Base-by-base conservation (phyloP, 2,797 vertebrate genomes). In the Halcyon badia region DNA sequence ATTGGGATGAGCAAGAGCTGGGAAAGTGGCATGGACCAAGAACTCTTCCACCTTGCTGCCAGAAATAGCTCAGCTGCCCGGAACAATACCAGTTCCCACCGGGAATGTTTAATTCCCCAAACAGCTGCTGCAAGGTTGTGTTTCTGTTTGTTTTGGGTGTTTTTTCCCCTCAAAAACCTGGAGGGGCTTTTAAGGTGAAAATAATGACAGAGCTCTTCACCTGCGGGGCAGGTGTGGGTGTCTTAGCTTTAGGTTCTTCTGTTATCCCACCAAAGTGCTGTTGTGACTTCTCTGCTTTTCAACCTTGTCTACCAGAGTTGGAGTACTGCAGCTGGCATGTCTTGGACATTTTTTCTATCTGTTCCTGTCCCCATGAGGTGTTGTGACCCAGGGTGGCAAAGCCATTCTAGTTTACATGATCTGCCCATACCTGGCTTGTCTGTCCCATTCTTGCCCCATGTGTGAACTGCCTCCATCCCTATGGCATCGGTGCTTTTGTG, bases 301-400 rank as follows among this genome's bases (percentile, higher is more conserved):
- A 24, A 4, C 11, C 1, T 56, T 28, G 56, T 52, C 21, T 26
- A 24, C 35, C 26, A 14, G 58, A 30, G n/a, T n/a, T 46, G n/a
- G n/a, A n/a, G 49, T 4, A 49, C 7, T 80, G 37, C n/a, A 72
- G 35, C 21, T 69, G 37, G 22, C 11, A 68, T 37, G 19, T 11
- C 57, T 30, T 26, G 33, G 16, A 15, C 9, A 6, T 79, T 88
- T 88, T 51, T 56, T 39, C 33, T 12, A 8, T 72, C 11, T 58
- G 48, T 19, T 37, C 5, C 58, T 56, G 22, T 35, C 4, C 19
- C 28, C 24, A 31, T 1, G 8, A 68, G 21, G 9, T 2, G 0
- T 24, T 1, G 1, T 71, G 26, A 31, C 11, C 6, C 19, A 37
- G n/a, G 22, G 18, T 56, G 39, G n/a, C 8, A 85, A 92, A 68